Percentiles rank a stretch among this genome's conserved stretches.
Conservation (phyloP, 2,113 vertebrate genomes). For the Rousettus leschenaultii region DNA sequence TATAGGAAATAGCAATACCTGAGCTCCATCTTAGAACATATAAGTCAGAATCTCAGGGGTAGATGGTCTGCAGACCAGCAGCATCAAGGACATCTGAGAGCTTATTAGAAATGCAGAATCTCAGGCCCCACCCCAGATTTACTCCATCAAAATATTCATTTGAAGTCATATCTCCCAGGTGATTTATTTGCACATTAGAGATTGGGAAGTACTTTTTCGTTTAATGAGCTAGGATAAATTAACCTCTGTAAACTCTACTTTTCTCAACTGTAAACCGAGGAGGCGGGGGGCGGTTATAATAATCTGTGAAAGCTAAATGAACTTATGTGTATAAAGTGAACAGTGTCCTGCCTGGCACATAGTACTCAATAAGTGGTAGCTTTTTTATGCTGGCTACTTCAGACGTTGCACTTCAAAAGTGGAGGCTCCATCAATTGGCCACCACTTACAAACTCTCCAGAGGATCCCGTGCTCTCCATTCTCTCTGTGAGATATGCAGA, state of each 20-base stretch:
- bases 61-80: neutral
- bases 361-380: neutral
- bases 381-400: neutral
- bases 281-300: accelerated
- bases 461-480: neutral
- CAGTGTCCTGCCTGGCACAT: neutral
- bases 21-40: neutral
- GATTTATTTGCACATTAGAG: neutral
- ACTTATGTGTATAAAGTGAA: neutral
- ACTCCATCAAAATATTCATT: neutral
- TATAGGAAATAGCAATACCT: neutral
- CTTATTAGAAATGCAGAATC: neutral
- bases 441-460: neutral
- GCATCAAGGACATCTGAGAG: neutral
- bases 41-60: neutral
- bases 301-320: neutral
- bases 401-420: neutral
- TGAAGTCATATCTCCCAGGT: neutral
- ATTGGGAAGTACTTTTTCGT: neutral
- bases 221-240: neutral
- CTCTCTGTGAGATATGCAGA: neutral
- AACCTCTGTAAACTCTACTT: neutral
- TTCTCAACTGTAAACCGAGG: neutral
- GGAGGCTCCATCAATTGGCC: neutral
- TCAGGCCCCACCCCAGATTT: neutral